Percentiles rank a stretch among this genome's conserved stretches.
phyloP scores from a whole-genome alignment of 1,140 invertebrate species.

The Subanguina moxae region DNA sequence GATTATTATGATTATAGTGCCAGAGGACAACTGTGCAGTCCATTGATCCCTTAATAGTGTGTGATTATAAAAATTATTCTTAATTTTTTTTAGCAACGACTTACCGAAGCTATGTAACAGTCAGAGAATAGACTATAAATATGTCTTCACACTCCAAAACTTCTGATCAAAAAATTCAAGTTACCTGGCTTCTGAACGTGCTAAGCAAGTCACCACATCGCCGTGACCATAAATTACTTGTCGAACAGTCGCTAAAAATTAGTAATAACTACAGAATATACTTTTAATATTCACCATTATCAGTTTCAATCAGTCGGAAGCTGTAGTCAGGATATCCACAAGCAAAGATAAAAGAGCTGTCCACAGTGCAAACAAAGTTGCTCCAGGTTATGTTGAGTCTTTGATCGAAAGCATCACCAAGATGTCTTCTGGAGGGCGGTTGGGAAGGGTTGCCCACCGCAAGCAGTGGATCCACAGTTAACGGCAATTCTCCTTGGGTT shows the following conservation, averaged over 20 bases:
- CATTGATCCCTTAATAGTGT: neutral
- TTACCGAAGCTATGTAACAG: conserved; percentile 95
- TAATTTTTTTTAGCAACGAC: conserved; percentile 63
- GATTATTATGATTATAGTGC: conserved; percentile 86
- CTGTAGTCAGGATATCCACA: conserved; percentile 99
- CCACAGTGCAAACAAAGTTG: conserved; percentile 94
- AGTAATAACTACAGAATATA: neutral
- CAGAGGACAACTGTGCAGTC: conserved; percentile 95
- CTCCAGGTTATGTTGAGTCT: conserved; percentile 67
- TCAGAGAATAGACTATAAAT: conserved; percentile 78
- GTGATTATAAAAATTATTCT: too few relatives aligned
- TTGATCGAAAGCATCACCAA: conserved; percentile 65
- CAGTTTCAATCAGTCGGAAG: conserved; percentile 92
- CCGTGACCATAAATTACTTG: conserved; percentile 98
- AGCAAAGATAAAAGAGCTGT: conserved; percentile 91
- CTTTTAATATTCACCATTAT: conserved; percentile 70
- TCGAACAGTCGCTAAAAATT: conserved; percentile 79
- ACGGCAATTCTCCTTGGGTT: conserved; percentile 74
- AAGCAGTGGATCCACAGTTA: conserved; percentile 89
- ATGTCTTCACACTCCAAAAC: neutral
- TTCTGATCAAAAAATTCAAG: conserved; percentile 57
- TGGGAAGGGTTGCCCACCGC: conserved; percentile 60
- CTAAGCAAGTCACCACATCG: conserved; percentile 85
- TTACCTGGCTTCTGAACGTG: conserved; percentile 81
- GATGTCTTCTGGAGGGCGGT: conserved; percentile 69